Evolutionary conservation across 2,888 invertebrate species (phyloP), one percentile per base, ranked within the genome.

Genomic region (Altica lythri): DNA sequence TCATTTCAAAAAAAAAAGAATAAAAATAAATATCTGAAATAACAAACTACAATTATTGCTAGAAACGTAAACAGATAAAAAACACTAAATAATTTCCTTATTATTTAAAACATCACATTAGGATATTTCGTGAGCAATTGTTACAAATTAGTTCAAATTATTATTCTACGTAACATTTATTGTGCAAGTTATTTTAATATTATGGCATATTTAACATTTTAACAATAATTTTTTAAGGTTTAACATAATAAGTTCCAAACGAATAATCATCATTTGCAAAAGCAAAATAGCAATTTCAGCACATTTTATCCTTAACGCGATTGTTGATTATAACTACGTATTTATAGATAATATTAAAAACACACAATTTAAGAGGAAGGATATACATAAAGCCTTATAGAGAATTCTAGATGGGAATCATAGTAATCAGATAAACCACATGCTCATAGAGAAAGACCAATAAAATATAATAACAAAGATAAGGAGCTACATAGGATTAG

Each of bases 41-140:
- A 44, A 13, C 45, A 46, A 45, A 27, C 25, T 46, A 46, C 12
- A 22, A 25, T 46, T 46, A 46, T 35, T 46, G 46, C 46, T 46
- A 34, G 8, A 45, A 13, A 12, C 17, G 17, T 10, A 6, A 45
- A 29, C 9, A 16, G 19, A 32, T 22, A 43, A 30, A 22, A 9
- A 22, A 12, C 45, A 32, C 30, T 13, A 32, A 13, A 14, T 18
- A 45, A 46, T 34, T 46, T 37, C 9, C 10, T 22, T 35, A 46
- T 46, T 46, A 37, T 34, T 34, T 34, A 46, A 46, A 46, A 19
- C 22, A 46, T 46, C 46, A 46, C 46, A 46, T 46, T 22, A 17
- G 14, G 25, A 27, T 37, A 40, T 40, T 17, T 42, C 40, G 32
- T 32, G 40, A 49, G 40, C 49, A 16, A 16, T 22, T 6, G 22